Base-by-base conservation (phyloP, 2,113 vertebrate genomes). In the Monarcha castaneiventris region DNA sequence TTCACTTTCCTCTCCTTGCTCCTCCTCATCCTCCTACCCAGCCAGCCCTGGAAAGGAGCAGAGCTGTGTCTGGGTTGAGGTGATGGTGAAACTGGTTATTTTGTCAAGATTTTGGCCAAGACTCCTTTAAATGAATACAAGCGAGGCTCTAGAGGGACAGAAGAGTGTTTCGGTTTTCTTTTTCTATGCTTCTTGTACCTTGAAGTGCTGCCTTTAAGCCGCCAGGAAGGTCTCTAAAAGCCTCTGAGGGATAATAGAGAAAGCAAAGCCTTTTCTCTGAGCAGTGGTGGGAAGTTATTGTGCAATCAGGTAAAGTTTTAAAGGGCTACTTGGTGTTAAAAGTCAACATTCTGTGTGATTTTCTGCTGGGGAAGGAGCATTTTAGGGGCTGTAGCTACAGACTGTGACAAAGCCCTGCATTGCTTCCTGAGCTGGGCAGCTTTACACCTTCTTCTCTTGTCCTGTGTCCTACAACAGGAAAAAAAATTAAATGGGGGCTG, bases 391-490 rank as follows among this genome's bases (percentile, higher is more conserved):
- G 48, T 5, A 58, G 51, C 55, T 39, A 26, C 41, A 54, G 22
- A 33, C 6, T 54, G 0, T 6, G 13, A 22, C 29, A 84, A 44
- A 69, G 10, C n/a, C 15, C 22, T 19, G 17, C 1, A 3, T 3
- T 66, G 8, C 30, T 52, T 11, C 32, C 54, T 19, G 18, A 41
- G 19, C 0, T 26, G 33, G 72, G 41, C 25, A 72, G 8, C 7
- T 72, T 88, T 17, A 1, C 8, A 10, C 30, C 14, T 52, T 27
- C 41, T 62, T 25, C 29, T 63, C 33, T 55, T 25, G 8, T 33
- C 56, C 35, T 43, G 14, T 14, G 15, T 46, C 62, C 43, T 46
- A 10, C 10, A 41, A 41, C 37, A 59, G 4, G 2, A 35, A 54
- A 39, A 73, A n/a, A 41, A 77, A 55, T 26, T 9, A 52, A 75